Percentiles rank a stretch among this genome's conserved stretches.
Conservation (phyloP, 2,797 vertebrate genomes). For the Cryptoprocta ferox region DNA sequence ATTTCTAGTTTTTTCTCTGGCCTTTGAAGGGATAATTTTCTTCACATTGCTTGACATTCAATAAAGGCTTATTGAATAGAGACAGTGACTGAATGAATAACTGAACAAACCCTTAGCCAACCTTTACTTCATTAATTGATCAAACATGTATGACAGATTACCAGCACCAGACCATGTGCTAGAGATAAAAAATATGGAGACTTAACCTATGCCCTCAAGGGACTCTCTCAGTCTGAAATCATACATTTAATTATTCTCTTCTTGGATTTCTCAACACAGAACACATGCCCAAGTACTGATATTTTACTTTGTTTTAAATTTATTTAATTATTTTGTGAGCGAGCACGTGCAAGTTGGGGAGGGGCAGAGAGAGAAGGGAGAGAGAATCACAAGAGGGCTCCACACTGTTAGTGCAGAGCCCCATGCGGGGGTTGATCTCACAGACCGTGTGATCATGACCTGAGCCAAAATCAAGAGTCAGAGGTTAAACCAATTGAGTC, state of each 20-base stretch:
- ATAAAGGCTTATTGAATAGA: not conserved
- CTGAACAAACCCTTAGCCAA: not conserved
- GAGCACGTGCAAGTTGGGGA: no score
- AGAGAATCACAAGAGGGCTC: no score
- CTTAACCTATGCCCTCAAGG: not conserved
- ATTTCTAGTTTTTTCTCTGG: not conserved
- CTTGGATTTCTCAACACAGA: slow-evolving; percentile 33
- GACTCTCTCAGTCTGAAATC: not conserved
- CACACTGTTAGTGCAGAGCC: no score
- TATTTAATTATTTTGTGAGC: no score
- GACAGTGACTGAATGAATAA: slow-evolving; percentile 19
- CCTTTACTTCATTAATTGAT: not conserved
- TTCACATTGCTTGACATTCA: not conserved
- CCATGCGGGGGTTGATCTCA: no score
- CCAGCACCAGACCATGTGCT: not conserved
- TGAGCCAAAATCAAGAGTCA: no score
- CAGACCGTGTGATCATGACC: no score
- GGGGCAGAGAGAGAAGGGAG: no score
- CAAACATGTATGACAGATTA: slow-evolving; percentile 30
- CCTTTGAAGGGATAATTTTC: slow-evolving; percentile 42
- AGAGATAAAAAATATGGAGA: slow-evolving; percentile 36
- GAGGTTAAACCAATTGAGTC: no score
- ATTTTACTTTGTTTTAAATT: not conserved
- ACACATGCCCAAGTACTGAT: not conserved
- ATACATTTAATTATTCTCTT: not conserved